Evolutionary conservation across 1,140 invertebrate genomes (phyloP).

Genomic region (Euura saliciscinereae): DNA sequence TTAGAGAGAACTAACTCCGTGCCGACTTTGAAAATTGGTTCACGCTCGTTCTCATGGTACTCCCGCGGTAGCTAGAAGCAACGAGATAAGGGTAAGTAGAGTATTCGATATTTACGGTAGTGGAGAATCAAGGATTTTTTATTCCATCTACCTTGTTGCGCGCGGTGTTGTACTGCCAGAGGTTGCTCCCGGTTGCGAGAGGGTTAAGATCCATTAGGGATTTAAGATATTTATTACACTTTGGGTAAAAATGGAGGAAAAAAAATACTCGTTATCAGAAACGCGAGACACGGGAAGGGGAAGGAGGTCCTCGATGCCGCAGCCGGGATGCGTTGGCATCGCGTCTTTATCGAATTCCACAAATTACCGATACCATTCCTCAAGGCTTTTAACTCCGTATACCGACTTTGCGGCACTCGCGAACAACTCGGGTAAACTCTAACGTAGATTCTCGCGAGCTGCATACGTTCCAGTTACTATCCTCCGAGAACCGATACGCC

Average conservation of each 20-base stretch:
- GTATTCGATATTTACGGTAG: no score
- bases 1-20: no score
- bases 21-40: no score
- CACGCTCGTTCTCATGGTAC: no score
- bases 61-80: no score
- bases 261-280: neutral
- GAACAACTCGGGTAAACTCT: no score
- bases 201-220: conserved; percentile 48
- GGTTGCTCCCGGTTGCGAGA: neutral
- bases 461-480: neutral
- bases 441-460: no score
- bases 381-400: neutral
- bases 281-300: neutral
- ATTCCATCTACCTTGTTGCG: conserved; percentile 26
- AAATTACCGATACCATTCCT: conserved; percentile 27
- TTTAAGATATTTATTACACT: conserved; percentile 44
- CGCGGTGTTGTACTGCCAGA: conserved; percentile 21
- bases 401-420: no score
- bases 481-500: neutral
- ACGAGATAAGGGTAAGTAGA: neutral
- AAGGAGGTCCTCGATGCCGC: no score
- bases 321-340: no score
- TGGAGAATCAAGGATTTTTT: no score
- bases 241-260: neutral
- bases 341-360: conserved; percentile 32